Percentiles rank a stretch among this genome's conserved stretches.
Conservation (phyloP, 2,888 invertebrate species). For the Synanthedon tipuliformis region DNA sequence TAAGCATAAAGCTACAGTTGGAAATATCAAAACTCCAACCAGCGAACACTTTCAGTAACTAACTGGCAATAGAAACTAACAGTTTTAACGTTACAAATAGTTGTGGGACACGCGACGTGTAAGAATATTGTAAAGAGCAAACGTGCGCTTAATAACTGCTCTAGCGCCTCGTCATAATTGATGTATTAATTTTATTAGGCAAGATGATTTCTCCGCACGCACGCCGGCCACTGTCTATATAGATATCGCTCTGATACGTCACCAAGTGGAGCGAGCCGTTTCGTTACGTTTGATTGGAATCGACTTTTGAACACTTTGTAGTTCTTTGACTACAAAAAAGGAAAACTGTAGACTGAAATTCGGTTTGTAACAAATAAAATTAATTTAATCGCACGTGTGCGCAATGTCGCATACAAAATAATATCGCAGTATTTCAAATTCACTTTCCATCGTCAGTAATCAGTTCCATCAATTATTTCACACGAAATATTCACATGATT, state of each 20-base stretch:
- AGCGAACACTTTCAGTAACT: background rate
- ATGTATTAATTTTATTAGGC: conserved; percentile 13
- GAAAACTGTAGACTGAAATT: too few relatives aligned
- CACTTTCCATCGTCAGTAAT: too few relatives aligned
- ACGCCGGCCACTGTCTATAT: conserved; percentile 7
- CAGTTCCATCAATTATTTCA: too few relatives aligned
- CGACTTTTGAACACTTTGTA: background rate
- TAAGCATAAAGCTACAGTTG: too few relatives aligned
- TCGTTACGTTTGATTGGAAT: conserved; percentile 17
- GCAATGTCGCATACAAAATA: too few relatives aligned
- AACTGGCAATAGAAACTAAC: conserved; percentile 19
- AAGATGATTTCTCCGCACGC: conserved; percentile 15
- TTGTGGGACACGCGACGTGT: conserved; percentile 22
- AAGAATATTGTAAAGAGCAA: background rate
- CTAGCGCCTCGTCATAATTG: conserved; percentile 10
- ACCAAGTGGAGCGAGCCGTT: conserved; percentile 24
- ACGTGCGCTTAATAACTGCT: conserved; percentile 11
- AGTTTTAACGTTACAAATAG: conserved; percentile 20
- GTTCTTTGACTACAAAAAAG: background rate
- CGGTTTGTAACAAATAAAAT: too few relatives aligned
- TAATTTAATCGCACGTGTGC: too few relatives aligned
- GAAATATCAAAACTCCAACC: too few relatives aligned
- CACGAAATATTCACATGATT: too few relatives aligned
- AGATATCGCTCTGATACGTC: conserved; percentile 21
- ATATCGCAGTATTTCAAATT: too few relatives aligned